Evolutionary conservation across 2,113 vertebrate genomes (phyloP).

Genomic region (Oncorhynchus mykiss): DNA sequence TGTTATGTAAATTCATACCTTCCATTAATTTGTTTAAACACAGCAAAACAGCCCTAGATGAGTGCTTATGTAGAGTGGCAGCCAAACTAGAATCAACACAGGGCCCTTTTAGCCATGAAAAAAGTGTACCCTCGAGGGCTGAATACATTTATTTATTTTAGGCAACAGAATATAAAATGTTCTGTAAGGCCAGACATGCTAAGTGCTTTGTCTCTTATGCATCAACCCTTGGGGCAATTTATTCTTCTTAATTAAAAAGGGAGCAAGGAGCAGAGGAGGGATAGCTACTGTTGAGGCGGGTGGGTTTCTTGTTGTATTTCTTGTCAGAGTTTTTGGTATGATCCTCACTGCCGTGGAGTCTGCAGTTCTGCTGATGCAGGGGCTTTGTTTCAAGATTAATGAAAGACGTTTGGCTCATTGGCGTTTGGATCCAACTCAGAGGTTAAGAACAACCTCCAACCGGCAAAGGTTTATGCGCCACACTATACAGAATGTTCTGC

Average conservation of each 20-base stretch:
- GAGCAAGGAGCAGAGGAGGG: conserved; percentile 46
- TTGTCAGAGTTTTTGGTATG: conserved; percentile 23
- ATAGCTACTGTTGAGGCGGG: conserved; percentile 22
- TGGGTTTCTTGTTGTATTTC: conserved; percentile 16
- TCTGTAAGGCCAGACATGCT: conserved; percentile 70
- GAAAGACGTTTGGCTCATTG: conserved; percentile 63
- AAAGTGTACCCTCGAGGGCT: conserved; percentile 59
- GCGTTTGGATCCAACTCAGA: conserved; percentile 59
- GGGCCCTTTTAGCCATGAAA: conserved; percentile 63
- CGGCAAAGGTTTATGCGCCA: conserved; percentile 9
- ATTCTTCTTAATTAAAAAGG: conserved; percentile 64
- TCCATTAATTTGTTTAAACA: conserved; percentile 51
- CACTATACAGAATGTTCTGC: not conserved
- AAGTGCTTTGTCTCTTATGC: conserved; percentile 73
- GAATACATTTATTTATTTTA: conserved; percentile 76
- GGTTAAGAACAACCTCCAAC: conserved; percentile 64
- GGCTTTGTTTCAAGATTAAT: conserved; percentile 69
- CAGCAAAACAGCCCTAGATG: conserved; percentile 45
- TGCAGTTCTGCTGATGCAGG: conserved; percentile 66
- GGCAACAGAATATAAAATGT: conserved; percentile 67
- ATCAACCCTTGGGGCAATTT: conserved; percentile 58
- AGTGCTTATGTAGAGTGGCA: conserved; percentile 48
- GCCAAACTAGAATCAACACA: conserved; percentile 64
- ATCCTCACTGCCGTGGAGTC: conserved; percentile 43
- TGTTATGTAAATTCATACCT: conserved; percentile 61